These are phyloP conservation scores for Heterohyrax brucei DNA, from an alignment of 2,797 vertebrate species.

Conservation along the genomic window DNA sequence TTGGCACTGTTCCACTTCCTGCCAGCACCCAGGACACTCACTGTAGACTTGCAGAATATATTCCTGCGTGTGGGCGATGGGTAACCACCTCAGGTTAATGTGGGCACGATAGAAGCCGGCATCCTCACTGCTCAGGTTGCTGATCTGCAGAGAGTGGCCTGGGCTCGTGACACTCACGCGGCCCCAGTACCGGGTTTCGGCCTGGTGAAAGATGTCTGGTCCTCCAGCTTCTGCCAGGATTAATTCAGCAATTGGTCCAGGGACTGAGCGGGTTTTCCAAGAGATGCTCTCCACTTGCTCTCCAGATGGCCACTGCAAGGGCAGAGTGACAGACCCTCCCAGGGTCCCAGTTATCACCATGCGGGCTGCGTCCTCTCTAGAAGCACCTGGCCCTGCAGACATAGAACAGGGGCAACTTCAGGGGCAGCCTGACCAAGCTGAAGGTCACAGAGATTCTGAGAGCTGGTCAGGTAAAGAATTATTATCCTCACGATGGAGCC, in stretches of 20 bases:
- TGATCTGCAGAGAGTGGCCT: fast-evolving
- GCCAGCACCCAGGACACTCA: not conserved
- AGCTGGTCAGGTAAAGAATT: not conserved
- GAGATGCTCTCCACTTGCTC: constrained; percentile 36
- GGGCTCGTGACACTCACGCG: fast-evolving
- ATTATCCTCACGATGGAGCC: not conserved
- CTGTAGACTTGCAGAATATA: not conserved
- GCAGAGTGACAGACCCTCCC: constrained; percentile 15
- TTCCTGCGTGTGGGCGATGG: fast-evolving
- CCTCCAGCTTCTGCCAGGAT: fast-evolving
- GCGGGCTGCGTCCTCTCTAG: fast-evolving
- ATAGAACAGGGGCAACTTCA: not conserved
- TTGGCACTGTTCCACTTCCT: not conserved
- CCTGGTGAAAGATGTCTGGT: fast-evolving
- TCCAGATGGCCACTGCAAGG: not conserved
- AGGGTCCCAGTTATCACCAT: fast-evolving
- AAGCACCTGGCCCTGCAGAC: constrained; percentile 4
- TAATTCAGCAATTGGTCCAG: fast-evolving
- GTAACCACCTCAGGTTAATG: fast-evolving
- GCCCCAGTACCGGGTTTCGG: fast-evolving
- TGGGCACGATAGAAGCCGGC: fast-evolving
- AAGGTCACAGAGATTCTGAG: not conserved
- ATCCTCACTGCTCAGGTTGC: not conserved
- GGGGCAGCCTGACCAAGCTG: not conserved
- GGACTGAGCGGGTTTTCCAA: not conserved